Percentiles rank a stretch among this genome's conserved stretches.
phyloP scores from a whole-genome alignment of 2,888 invertebrate species.

The Chesias legatella region DNA sequence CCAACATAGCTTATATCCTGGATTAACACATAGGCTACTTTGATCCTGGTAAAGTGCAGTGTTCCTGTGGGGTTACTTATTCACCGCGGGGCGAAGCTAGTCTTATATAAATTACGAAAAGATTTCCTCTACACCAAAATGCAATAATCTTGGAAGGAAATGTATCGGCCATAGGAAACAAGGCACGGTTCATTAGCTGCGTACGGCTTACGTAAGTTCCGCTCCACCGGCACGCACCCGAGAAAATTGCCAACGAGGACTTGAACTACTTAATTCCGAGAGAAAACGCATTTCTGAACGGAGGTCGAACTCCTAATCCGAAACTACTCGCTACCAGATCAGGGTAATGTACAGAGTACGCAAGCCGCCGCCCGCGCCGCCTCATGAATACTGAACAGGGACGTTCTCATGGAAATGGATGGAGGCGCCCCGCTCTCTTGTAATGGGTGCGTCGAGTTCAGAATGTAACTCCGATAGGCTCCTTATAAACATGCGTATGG shows the following conservation, averaged over 20 bases:
- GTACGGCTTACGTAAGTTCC: constrained; percentile 34
- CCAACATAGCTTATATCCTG: no score
- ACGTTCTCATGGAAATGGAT: constrained; percentile 23
- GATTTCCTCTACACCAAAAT: constrained; percentile 7
- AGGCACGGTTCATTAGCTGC: constrained; percentile 28
- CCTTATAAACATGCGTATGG: constrained; percentile 1
- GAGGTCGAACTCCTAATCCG: constrained; percentile 55
- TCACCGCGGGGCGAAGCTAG: no score
- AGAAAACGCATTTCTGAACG: constrained; percentile 50
- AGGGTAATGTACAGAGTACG: constrained; percentile 55
- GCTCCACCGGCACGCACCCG: constrained; percentile 31
- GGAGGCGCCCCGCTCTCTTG: constrained; percentile 21
- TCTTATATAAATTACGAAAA: no score
- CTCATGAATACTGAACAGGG: constrained; percentile 69
- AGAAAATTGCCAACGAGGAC: constrained; percentile 49
- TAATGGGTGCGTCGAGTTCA: not conserved
- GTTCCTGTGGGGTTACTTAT: no score
- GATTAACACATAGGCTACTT: no score
- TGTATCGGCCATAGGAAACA: constrained; percentile 24
- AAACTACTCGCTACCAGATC: constrained; percentile 67
- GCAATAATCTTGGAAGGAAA: constrained; percentile 20
- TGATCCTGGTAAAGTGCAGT: no score
- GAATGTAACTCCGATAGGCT: constrained; percentile 8
- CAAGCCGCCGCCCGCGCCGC: constrained; percentile 46
- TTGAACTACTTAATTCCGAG: constrained; percentile 53